A percentile compares a stretch with the other conserved stretches of the same genome.
Conservation (phyloP, 2,113 vertebrate genomes). For the Callochromis pleurospilus region DNA sequence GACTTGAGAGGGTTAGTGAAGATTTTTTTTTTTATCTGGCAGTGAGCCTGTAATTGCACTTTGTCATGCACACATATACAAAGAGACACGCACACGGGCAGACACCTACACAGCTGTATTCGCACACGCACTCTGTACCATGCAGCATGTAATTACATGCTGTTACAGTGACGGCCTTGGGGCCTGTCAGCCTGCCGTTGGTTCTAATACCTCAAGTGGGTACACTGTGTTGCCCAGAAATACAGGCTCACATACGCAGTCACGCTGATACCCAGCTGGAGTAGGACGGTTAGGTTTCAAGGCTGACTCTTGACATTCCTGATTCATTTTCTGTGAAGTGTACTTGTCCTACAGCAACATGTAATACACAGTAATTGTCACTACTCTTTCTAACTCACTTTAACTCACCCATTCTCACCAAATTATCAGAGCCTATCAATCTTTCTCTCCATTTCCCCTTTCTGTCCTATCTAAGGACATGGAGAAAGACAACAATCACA, state of each 20-base stretch:
- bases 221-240: background rate
- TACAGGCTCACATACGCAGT: background rate
- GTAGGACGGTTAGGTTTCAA: background rate
- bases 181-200: constrained; percentile 9
- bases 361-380: constrained; percentile 2
- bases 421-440: background rate
- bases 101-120: background rate
- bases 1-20: background rate
- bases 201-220: background rate
- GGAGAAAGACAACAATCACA: constrained; percentile 2
- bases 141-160: constrained; percentile 11
- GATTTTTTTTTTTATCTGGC: background rate
- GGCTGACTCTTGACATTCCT: background rate
- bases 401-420: background rate
- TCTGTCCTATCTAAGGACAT: background rate
- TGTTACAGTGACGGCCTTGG: background rate
- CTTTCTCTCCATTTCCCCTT: background rate
- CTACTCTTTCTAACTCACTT: background rate
- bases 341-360: background rate
- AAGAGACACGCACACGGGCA: background rate
- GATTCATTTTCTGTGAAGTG: constrained; percentile 23
- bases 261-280: background rate
- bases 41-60: constrained; percentile 6
- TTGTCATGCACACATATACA: background rate
- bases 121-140: background rate